These are phyloP conservation scores for Brachyistius frenatus DNA, from an alignment of 2,113 vertebrate genomes.

Conservation along the genomic window DNA sequence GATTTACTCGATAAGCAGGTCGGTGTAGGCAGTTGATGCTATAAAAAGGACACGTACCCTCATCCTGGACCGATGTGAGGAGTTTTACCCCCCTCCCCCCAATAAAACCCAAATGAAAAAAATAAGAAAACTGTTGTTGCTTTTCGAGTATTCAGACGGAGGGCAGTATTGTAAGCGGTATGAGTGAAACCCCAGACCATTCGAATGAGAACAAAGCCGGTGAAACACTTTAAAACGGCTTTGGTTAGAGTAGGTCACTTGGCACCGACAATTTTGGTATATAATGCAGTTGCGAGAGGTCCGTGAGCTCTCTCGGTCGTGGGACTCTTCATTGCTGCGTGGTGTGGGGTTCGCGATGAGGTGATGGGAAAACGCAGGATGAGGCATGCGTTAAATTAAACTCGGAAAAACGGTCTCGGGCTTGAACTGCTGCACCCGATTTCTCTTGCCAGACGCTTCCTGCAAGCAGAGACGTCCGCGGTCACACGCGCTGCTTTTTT, in stretches of 20 bases:
- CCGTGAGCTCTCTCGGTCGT: conserved; percentile 24
- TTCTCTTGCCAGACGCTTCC: neutral
- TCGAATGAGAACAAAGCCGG: conserved; percentile 3
- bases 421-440: conserved; percentile 17
- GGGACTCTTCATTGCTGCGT: conserved; percentile 30
- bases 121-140: conserved; percentile 22
- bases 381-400: conserved; percentile 20
- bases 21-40: conserved; percentile 59
- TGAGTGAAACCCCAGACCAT: conserved; percentile 36
- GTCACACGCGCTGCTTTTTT: neutral
- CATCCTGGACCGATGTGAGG: conserved; percentile 40
- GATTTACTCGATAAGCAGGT: conserved; percentile 38
- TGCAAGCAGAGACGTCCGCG: neutral
- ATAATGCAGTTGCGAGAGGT: conserved; percentile 27
- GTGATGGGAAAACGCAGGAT: conserved; percentile 8
- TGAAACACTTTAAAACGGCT: conserved; percentile 3
- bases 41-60: conserved; percentile 33
- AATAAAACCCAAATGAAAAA: neutral
- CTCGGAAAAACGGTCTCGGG: neutral
- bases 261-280: conserved; percentile 46
- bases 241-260: conserved; percentile 33
- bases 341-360: conserved; percentile 48
- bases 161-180: conserved; percentile 54
- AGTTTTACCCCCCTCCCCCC: neutral
- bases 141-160: conserved; percentile 49